Percentiles rank a stretch among this genome's conserved stretches.
Evolutionary conservation across 2,888 invertebrate genomes (phyloP).

Genomic region (Drosophila pseudotalamancana): DNA sequence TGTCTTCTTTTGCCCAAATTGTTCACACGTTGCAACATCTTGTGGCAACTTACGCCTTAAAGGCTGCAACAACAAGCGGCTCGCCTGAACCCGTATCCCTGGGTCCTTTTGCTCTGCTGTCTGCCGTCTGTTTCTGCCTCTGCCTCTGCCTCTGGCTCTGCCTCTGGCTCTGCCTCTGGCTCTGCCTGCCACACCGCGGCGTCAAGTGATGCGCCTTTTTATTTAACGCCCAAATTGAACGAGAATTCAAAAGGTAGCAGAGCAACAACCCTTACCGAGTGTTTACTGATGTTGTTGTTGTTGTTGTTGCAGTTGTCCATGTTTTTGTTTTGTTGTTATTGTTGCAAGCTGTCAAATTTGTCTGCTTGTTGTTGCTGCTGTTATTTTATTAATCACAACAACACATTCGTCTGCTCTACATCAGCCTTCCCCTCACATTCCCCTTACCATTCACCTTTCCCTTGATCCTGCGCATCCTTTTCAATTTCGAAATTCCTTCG

Average conservation of each 20-base stretch:
- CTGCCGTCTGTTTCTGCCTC: neutral
- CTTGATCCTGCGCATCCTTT: constrained; percentile 33
- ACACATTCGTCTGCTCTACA: constrained; percentile 60
- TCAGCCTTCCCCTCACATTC: constrained; percentile 7
- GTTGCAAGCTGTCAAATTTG: constrained; percentile 70
- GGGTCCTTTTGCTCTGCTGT: neutral
- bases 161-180: neutral
- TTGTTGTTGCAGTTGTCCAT: constrained; percentile 40
- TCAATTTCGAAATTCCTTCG: constrained; percentile 18
- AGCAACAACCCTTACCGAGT: constrained; percentile 55
- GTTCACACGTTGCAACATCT: constrained; percentile 77
- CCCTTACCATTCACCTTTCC: neutral
- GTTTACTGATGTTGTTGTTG: constrained; percentile 21
- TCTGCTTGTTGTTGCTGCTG: constrained; percentile 32
- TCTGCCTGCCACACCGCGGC: constrained; percentile 45
- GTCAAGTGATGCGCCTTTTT: constrained; percentile 79
- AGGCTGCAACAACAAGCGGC: constrained; percentile 55
- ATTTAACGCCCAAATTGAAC: constrained; percentile 52
- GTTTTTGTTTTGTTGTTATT: constrained; percentile 57
- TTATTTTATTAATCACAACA: constrained; percentile 79
- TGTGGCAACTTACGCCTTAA: constrained; percentile 63
- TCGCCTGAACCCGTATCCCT: neutral
- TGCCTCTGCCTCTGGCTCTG: constrained; percentile 1
- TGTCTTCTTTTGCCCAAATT: constrained; percentile 63
- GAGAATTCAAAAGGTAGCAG: constrained; percentile 51